Percentiles rank a stretch among this genome's conserved stretches.
Evolutionary conservation across 2,113 vertebrate genomes (phyloP).

Genomic region (Scalopus aquaticus): DNA sequence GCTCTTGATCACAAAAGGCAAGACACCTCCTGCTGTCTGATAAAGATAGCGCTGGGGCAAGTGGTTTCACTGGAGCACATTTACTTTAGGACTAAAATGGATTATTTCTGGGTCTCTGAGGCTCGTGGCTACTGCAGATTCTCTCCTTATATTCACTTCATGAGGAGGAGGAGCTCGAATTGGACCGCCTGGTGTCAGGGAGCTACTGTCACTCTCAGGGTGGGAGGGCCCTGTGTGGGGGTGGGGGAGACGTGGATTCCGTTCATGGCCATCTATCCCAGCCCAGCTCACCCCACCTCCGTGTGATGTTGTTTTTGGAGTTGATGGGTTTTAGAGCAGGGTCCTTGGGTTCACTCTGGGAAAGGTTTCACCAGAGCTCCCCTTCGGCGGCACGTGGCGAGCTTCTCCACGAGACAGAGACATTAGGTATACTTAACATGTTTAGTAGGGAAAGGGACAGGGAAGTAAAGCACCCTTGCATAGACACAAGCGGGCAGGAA

Average conservation of each 20-base stretch:
- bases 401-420: too few species aligned
- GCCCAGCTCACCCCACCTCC: too few species aligned
- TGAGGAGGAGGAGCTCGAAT: background rate
- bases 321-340: too few species aligned
- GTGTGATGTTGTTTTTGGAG: too few species aligned
- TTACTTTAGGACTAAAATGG: background rate
- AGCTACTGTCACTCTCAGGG: background rate
- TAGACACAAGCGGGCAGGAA: too few species aligned
- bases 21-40: background rate
- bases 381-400: too few species aligned
- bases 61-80: background rate
- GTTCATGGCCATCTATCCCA: accelerated
- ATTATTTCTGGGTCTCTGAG: background rate
- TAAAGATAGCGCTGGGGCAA: background rate
- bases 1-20: background rate
- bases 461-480: too few species aligned
- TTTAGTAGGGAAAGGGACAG: too few species aligned
- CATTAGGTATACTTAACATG: too few species aligned
- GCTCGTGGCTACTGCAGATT: background rate
- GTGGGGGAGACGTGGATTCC: background rate
- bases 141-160: background rate
- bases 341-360: too few species aligned
- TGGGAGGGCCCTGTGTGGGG: background rate
- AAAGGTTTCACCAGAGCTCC: too few species aligned
- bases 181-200: background rate